Percentiles rank a stretch among this genome's conserved stretches.
Conservation (phyloP, 2,797 vertebrate species). For the Buphagus erythrorhynchus region DNA sequence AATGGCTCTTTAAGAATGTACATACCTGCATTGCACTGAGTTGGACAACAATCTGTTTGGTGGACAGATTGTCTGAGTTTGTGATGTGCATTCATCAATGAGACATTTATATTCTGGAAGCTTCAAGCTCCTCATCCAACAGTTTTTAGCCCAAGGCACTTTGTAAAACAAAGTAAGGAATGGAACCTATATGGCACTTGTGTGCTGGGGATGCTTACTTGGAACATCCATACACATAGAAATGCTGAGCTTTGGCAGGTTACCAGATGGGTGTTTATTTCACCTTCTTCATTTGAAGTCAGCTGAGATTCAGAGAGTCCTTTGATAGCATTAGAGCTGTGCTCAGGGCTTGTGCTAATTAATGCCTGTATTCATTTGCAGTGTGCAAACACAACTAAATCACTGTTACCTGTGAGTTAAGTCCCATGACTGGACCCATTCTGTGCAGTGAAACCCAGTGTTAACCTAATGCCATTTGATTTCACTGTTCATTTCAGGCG, state of each 20-base stretch:
- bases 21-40: constrained; percentile 33
- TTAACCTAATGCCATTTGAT: background rate
- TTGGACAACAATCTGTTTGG: background rate
- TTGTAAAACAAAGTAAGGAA: background rate
- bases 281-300: background rate
- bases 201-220: background rate
- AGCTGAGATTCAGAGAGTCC: background rate
- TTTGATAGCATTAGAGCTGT: background rate
- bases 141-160: constrained; percentile 8
- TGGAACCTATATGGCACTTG: background rate
- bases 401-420: background rate
- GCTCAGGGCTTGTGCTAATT: background rate
- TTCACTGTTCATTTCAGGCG: background rate
- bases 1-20: constrained; percentile 1
- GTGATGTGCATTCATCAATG: constrained; percentile 16
- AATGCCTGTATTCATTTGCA: background rate
- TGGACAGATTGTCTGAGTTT: constrained; percentile 33
- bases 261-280: background rate
- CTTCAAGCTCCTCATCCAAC: background rate
- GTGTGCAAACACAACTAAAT: background rate
- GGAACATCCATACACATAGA: background rate
- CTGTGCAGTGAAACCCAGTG: background rate
- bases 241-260: background rate
- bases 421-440: background rate
- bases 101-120: background rate